phyloP scores from a whole-genome alignment of 2,113 vertebrate species.

The Piprites chloris region DNA sequence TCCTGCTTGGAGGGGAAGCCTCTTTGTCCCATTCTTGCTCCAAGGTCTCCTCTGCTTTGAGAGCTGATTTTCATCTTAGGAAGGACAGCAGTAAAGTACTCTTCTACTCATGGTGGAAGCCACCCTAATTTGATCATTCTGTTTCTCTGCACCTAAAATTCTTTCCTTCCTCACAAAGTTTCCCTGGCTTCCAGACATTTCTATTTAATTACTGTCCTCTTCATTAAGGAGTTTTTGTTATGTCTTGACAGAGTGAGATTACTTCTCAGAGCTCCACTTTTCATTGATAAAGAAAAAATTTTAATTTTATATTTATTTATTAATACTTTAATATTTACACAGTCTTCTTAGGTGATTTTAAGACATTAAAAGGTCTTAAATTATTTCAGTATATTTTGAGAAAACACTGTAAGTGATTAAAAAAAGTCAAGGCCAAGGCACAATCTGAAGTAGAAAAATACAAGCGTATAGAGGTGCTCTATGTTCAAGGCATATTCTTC shows the following conservation, averaged over 20 bases:
- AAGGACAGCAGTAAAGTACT: not conserved
- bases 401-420: not conserved
- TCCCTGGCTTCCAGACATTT: not conserved
- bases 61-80: not conserved
- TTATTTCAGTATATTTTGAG: not conserved
- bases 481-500: not conserved
- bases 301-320: not conserved
- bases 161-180: not conserved
- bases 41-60: not conserved
- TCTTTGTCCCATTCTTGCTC: not conserved
- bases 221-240: not conserved
- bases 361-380: not conserved
- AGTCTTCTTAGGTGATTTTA: not conserved
- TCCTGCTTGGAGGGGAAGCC: not conserved
- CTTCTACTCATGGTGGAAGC: not conserved
- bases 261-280: not conserved
- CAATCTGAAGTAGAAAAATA: not conserved
- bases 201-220: not conserved
- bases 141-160: not conserved
- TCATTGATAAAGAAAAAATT: not conserved
- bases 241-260: not conserved
- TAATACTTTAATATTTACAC: not conserved
- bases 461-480: not conserved
- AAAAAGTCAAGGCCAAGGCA: not conserved
- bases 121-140: not conserved